phyloP scores from a whole-genome alignment of 30 jellyfish, hydroid and myxozoan species.

The Hydractinia echinata region DNA sequence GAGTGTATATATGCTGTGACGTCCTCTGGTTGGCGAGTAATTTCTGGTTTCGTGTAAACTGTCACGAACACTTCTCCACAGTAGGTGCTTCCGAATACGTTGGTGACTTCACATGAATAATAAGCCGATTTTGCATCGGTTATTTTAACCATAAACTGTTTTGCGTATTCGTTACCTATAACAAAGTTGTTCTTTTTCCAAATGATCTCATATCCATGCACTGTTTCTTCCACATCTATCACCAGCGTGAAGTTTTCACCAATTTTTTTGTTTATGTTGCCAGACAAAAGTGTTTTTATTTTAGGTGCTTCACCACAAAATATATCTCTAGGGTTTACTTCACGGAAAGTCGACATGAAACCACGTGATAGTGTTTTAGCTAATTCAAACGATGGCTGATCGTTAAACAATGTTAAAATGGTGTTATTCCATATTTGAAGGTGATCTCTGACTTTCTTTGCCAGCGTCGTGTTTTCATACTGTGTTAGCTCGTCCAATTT shows the following conservation, averaged over 20 bases:
- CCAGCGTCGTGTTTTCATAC: constrained; percentile 26
- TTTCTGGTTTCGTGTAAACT: constrained; percentile 25
- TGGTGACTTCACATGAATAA: constrained; percentile 43
- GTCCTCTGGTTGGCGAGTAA: constrained; percentile 43
- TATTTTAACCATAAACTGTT: background rate
- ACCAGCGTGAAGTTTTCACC: background rate
- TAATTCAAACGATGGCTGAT: background rate
- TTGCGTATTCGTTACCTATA: background rate
- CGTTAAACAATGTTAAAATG: constrained; percentile 16
- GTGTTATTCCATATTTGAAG: constrained; percentile 26
- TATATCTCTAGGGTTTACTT: constrained; percentile 13
- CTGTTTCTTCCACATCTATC: background rate
- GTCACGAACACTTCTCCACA: constrained; percentile 31
- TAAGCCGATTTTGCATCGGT: constrained; percentile 19
- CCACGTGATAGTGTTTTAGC: constrained; percentile 2
- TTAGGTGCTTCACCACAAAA: constrained; percentile 47
- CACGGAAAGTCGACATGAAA: constrained; percentile 7
- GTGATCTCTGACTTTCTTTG: constrained; percentile 23
- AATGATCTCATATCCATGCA: constrained; percentile 25
- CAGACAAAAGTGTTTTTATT: constrained; percentile 28
- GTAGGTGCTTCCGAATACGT: constrained; percentile 41
- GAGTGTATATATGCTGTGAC: constrained; percentile 12
- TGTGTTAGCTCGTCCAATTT: constrained; percentile 18
- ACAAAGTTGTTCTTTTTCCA: constrained; percentile 43
- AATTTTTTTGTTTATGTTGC: constrained; percentile 5